These are phyloP conservation scores for Onthophagus sagittarius DNA, from an alignment of 2,888 invertebrate species.

Conservation along the genomic window DNA sequence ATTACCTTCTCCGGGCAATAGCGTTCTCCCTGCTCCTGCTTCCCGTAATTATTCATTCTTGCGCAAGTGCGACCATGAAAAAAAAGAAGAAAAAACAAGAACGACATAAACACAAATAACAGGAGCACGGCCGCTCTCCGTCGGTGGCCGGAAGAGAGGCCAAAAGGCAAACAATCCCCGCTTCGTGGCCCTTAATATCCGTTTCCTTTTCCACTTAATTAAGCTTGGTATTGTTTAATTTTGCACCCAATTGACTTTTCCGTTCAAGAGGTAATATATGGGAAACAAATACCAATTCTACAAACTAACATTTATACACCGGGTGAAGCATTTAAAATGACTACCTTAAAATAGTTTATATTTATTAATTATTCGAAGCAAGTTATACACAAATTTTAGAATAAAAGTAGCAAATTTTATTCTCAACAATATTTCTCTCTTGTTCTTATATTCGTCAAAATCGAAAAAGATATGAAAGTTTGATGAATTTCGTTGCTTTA, in stretches of 20 bases:
- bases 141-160: background rate
- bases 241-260: background rate
- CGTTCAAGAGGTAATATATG: background rate
- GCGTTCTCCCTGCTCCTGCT: background rate
- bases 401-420: too few species aligned
- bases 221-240: background rate
- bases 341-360: too few species aligned
- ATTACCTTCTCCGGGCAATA: constrained; percentile 16
- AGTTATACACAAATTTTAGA: too few species aligned
- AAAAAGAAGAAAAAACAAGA: background rate
- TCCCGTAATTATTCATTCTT: constrained; percentile 20
- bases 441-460: too few species aligned
- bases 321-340: too few species aligned
- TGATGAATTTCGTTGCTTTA: too few species aligned
- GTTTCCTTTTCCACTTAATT: background rate
- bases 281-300: background rate
- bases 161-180: background rate
- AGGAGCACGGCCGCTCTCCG: background rate
- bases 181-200: background rate
- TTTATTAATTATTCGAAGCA: too few species aligned
- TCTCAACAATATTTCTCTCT: too few species aligned
- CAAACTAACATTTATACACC: background rate
- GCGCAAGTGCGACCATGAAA: background rate
- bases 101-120: background rate
- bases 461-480: too few species aligned